Evolutionary conservation across 2,888 invertebrate genomes (phyloP).

Genomic region (Orthosia incerta): DNA sequence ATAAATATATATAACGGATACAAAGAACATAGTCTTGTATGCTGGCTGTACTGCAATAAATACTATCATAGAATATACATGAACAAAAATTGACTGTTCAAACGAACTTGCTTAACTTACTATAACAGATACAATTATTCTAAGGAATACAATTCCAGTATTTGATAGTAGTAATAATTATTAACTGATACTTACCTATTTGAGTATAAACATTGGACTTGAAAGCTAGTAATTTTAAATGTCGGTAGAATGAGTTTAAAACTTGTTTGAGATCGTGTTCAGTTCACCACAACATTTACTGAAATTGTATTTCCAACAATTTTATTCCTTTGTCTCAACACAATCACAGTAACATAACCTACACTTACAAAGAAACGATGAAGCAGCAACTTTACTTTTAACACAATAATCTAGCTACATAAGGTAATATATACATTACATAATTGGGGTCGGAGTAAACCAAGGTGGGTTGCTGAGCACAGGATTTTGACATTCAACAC

Average conservation of each 20-base stretch:
- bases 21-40: constrained; percentile 37
- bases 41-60: constrained; percentile 51
- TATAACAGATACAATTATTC: constrained; percentile 51
- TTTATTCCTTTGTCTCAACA: constrained; percentile 1
- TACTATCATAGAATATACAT: constrained; percentile 45
- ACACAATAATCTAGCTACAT: constrained; percentile 25
- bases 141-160: constrained; percentile 53
- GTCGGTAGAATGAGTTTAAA: constrained; percentile 9
- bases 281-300: constrained; percentile 48
- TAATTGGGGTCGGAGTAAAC: not conserved
- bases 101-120: constrained; percentile 16
- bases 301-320: constrained; percentile 53
- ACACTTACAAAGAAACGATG: constrained; percentile 47
- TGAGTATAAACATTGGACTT: constrained; percentile 31
- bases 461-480: not conserved
- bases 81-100: constrained; percentile 43
- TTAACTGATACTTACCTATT: constrained; percentile 25
- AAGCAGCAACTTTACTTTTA: constrained; percentile 42
- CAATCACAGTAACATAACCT: constrained; percentile 69
- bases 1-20: constrained; percentile 52
- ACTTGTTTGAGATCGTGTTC: constrained; percentile 40
- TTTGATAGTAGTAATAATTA: constrained; percentile 9
- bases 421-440: not conserved
- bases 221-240: constrained; percentile 8
- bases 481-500: not conserved